Conservation (phyloP, 2,113 vertebrate genomes). For the Onychostoma macrolepis region DNA sequence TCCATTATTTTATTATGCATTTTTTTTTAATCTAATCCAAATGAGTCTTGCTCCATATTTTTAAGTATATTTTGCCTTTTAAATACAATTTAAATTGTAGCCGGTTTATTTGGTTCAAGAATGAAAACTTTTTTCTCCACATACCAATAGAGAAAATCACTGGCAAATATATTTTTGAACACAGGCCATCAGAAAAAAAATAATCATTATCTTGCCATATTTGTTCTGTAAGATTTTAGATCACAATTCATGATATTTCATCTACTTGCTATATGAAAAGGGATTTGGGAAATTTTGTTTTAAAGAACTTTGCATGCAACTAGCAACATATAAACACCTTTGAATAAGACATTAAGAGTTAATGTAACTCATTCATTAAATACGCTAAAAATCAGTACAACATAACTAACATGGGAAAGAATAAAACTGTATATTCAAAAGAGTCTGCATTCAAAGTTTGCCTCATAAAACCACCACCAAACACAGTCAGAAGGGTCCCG, state of each 20-base stretch:
- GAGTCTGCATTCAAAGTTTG: neutral
- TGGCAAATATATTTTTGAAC: neutral
- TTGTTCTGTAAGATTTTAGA: neutral
- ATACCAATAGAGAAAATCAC: neutral
- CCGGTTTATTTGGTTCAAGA: neutral
- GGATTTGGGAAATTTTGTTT: neutral
- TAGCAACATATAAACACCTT: neutral
- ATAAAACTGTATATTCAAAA: neutral
- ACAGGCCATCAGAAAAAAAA: neutral
- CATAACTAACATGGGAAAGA: neutral
- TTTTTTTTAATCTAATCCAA: too few relatives aligned
- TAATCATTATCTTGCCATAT: neutral
- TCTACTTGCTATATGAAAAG: neutral
- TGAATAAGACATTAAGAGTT: neutral
- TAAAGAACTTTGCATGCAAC: neutral
- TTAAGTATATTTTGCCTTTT: neutral
- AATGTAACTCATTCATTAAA: neutral
- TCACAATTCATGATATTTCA: neutral
- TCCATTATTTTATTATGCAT: too few relatives aligned
- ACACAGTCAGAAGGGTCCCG: neutral
- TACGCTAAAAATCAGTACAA: neutral
- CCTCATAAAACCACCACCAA: neutral
- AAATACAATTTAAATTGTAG: neutral
- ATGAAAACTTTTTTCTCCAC: neutral
- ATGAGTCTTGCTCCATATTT: too few relatives aligned